A percentile compares a stretch with the other conserved stretches of the same genome.
Conservation (phyloP, 2,888 invertebrate species). For the Dilophus febrilis region DNA sequence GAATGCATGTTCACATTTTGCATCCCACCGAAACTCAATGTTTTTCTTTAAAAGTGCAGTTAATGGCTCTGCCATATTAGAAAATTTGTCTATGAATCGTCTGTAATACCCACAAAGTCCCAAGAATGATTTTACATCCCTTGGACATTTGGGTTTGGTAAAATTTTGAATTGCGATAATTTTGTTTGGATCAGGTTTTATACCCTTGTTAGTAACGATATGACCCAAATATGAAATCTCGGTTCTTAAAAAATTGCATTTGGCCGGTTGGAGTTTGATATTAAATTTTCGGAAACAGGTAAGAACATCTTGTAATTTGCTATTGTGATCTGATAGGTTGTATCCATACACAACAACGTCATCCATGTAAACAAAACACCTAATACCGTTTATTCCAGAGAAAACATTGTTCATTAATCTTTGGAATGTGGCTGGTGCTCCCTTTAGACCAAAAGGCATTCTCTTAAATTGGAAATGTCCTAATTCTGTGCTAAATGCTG, state of each 20-base stretch:
- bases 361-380: no score
- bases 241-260: slow-evolving; percentile 13
- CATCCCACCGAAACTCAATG: slow-evolving; percentile 10
- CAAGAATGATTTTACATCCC: slow-evolving; percentile 15
- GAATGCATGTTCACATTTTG: slow-evolving; percentile 3
- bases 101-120: slow-evolving; percentile 18
- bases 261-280: slow-evolving; percentile 13
- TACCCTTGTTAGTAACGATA: slow-evolving; percentile 9
- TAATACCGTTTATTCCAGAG: no score
- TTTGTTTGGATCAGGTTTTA: slow-evolving; percentile 13
- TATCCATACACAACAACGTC: slow-evolving; percentile 16
- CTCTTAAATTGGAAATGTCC: slow-evolving; percentile 13
- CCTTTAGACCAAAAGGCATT: no score
- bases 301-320: slow-evolving; percentile 11
- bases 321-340: slow-evolving; percentile 10
- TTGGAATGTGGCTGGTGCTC: slow-evolving; percentile 18
- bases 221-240: slow-evolving; percentile 14
- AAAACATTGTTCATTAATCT: no score
- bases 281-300: slow-evolving; percentile 9
- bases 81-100: slow-evolving; percentile 16
- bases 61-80: slow-evolving; percentile 14
- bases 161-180: slow-evolving; percentile 11
- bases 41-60: slow-evolving; percentile 12
- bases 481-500: slow-evolving; percentile 10
- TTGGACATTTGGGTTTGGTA: slow-evolving; percentile 9